These are phyloP conservation scores for Brenthis daphne DNA, from an alignment of 2,888 invertebrate genomes.

Conservation along the genomic window DNA sequence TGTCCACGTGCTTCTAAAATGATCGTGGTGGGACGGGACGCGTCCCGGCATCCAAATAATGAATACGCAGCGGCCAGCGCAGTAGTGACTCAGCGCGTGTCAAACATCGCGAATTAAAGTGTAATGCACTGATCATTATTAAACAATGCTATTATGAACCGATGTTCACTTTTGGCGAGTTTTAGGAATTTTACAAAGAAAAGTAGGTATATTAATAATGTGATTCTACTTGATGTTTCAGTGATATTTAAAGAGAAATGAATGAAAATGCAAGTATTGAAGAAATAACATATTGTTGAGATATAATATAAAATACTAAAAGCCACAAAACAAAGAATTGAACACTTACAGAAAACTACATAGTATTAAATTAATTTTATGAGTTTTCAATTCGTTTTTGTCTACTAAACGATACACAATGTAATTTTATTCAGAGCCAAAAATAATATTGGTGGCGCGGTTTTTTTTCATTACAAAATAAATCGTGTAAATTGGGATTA, in stretches of 20 bases:
- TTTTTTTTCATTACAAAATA: conserved; percentile 25
- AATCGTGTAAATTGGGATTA: not conserved
- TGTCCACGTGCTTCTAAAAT: conserved; percentile 38
- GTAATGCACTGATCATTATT: conserved; percentile 24
- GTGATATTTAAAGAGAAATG: no score
- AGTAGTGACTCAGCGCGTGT: conserved; percentile 42
- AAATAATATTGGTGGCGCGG: conserved; percentile 55
- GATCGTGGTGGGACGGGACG: conserved; percentile 26
- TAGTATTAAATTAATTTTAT: no score
- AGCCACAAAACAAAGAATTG: no score
- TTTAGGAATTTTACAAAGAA: no score
- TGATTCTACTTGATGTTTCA: no score
- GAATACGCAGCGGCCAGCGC: conserved; percentile 30
- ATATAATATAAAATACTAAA: no score
- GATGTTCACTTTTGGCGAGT: not conserved
- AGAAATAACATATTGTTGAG: no score
- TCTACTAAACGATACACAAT: not conserved
- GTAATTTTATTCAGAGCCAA: conserved; percentile 50
- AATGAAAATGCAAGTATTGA: no score
- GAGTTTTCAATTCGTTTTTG: no score
- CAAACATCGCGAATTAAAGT: conserved; percentile 36
- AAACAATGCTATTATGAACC: conserved; percentile 40
- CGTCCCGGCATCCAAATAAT: conserved; percentile 30
- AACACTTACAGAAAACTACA: no score
- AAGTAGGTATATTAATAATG: no score